phyloP scores from a whole-genome alignment of 2,113 vertebrate species.

The Neotragus moschatus region DNA sequence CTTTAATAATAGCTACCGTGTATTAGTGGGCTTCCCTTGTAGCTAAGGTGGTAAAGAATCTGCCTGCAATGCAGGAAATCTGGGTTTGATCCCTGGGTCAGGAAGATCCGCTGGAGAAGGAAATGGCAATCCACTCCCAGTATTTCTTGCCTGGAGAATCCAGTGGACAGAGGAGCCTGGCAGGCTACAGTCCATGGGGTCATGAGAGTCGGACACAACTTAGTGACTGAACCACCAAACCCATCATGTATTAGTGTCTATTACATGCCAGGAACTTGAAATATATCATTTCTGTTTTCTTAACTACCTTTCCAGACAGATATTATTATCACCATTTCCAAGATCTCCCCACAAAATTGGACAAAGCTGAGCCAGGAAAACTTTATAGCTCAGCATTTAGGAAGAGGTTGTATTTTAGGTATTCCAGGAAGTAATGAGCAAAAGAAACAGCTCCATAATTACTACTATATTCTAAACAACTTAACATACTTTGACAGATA shows the following conservation, averaged over 20 bases:
- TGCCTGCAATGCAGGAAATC: neutral
- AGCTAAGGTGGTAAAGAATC: neutral
- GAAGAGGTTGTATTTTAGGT: neutral
- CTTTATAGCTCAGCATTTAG: neutral
- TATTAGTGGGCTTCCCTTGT: neutral
- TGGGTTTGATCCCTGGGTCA: neutral
- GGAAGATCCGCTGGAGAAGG: neutral
- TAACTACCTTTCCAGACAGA: neutral
- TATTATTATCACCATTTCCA: neutral
- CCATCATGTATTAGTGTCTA: neutral
- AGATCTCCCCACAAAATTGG: neutral
- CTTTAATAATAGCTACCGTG: slow-evolving; percentile 1
- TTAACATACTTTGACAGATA: neutral
- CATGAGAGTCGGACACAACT: neutral
- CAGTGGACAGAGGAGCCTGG: neutral
- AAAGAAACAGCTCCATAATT: neutral
- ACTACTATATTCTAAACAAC: neutral
- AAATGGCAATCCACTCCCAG: neutral
- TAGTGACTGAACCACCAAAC: neutral
- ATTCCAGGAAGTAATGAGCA: neutral
- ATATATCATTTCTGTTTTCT: neutral
- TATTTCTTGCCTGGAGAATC: neutral
- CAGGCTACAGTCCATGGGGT: neutral
- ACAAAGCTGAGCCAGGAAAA: neutral
- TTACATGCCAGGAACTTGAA: neutral